These are phyloP conservation scores for Clarias laeviceps DNA, from an alignment of 2,797 vertebrate species.

Conservation along the genomic window DNA sequence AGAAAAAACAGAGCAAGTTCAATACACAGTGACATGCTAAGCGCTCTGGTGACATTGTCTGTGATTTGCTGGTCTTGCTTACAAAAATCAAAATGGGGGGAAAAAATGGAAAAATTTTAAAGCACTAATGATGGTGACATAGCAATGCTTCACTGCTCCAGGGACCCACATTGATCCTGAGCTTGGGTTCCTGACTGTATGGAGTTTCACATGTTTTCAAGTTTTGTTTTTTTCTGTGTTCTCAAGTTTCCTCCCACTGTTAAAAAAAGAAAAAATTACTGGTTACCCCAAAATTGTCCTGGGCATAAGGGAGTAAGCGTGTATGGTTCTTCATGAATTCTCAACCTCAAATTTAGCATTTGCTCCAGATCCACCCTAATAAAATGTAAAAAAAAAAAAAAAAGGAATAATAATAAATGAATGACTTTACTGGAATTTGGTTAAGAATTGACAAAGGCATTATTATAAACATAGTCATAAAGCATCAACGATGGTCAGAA, in stretches of 20 bases:
- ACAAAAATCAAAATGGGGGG: background rate
- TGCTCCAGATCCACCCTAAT: background rate
- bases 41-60: background rate
- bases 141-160: background rate
- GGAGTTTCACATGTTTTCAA: background rate
- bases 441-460: too few relatives aligned
- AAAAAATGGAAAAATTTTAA: background rate
- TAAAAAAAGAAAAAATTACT: background rate
- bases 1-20: background rate
- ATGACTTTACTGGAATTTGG: background rate
- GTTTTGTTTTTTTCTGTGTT: background rate
- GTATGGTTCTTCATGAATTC: background rate
- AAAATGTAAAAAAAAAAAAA: background rate
- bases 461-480: too few relatives aligned
- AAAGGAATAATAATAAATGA: background rate
- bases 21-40: background rate
- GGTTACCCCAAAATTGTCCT: background rate
- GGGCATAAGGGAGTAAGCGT: background rate
- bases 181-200: background rate
- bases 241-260: background rate
- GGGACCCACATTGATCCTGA: background rate
- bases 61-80: background rate
- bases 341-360: background rate
- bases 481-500: too few relatives aligned
- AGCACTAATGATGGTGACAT: background rate